phyloP scores from a whole-genome alignment of 2,113 vertebrate species.

The Xiphophorus maculatus region DNA sequence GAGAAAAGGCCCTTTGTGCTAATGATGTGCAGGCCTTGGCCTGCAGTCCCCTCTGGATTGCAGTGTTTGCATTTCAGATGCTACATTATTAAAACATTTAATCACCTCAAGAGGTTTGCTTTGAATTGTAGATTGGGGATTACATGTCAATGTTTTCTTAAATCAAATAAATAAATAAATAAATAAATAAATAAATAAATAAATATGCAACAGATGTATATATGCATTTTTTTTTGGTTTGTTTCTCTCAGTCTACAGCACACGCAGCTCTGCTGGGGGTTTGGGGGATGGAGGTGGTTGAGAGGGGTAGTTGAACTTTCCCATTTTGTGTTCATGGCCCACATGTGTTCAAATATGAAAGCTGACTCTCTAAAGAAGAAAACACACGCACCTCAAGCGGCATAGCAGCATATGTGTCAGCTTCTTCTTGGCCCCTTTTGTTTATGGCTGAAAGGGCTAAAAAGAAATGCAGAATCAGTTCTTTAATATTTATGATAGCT shows the following conservation, averaged over 20 bases:
- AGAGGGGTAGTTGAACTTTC: constrained; percentile 49
- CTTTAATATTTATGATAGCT: constrained; percentile 73
- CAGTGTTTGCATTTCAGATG: constrained; percentile 40
- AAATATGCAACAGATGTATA: constrained; percentile 6
- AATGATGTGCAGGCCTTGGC: constrained; percentile 42
- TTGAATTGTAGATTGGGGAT: constrained; percentile 17
- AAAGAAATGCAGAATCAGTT: constrained; percentile 61
- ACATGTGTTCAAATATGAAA: constrained; percentile 57
- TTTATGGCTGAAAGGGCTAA: constrained; percentile 56
- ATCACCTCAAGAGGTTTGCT: constrained; percentile 24
- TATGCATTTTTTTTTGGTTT: neutral
- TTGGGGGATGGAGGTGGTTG: constrained; percentile 6
- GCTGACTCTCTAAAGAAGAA: constrained; percentile 45
- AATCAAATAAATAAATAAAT: neutral
- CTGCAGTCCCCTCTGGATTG: constrained; percentile 28
- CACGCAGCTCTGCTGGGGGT: constrained; percentile 36
- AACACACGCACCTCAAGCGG: neutral
- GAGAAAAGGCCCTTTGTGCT: constrained; percentile 63
- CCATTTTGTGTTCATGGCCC: constrained; percentile 48
- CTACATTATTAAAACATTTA: constrained; percentile 21
- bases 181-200: neutral
- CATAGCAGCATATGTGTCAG: constrained; percentile 62
- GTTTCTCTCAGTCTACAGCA: constrained; percentile 13
- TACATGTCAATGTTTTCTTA: neutral
- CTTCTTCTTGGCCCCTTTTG: constrained; percentile 64